Base-by-base conservation (phyloP, 1,140 invertebrate genomes). In the Neocloeon triangulifer region DNA sequence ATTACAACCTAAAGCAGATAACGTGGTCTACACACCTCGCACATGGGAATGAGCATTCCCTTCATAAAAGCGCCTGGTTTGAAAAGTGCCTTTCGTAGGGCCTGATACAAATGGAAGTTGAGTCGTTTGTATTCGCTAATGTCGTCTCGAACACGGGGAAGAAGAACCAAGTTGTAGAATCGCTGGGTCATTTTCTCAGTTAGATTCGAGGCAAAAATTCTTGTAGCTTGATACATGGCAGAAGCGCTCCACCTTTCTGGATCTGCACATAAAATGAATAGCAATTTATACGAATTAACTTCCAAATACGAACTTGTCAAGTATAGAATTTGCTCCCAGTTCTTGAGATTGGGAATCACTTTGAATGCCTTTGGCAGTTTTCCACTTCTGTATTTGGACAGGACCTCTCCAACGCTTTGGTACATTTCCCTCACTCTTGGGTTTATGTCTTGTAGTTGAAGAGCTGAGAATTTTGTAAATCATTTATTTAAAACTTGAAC, bases 21-120 rank as follows among this genome's bases (percentile, higher is more conserved):
- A n/a, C n/a, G n/a, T n/a, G n/a, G n/a, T n/a, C n/a, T n/a, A n/a
- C n/a, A 44, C 53, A 71, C 74, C 53, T 89, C 79, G 44, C 89
- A 73, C 10, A 96, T 53, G 2, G 91, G 89, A 21, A 96, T 44
- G 18, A 96, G 53, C 42, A 96, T 75, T 41, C 92, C 94, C 58
- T 98, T 98, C 76, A 96, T 96, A 45, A 99, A 99, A n/a, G 80
- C 92, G 29, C 76, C 86, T 25, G 94, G 91, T 50, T 98, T 98
- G 51, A 84, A 98, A 0, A 98, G 54, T 7, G 92, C 66, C 57
- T 96, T 96, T 35, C 73, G 67, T 10, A 98, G 44, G 5, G 92
- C 88, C 62, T 86, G 79, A 52, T 94, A 97, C 6, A 98, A 57
- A 58, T 98, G 92, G 53, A 89, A 92, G 56, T 98, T 98, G 1